phyloP scores from a whole-genome alignment of 2,888 invertebrate genomes.

The Parnassius apollo region DNA sequence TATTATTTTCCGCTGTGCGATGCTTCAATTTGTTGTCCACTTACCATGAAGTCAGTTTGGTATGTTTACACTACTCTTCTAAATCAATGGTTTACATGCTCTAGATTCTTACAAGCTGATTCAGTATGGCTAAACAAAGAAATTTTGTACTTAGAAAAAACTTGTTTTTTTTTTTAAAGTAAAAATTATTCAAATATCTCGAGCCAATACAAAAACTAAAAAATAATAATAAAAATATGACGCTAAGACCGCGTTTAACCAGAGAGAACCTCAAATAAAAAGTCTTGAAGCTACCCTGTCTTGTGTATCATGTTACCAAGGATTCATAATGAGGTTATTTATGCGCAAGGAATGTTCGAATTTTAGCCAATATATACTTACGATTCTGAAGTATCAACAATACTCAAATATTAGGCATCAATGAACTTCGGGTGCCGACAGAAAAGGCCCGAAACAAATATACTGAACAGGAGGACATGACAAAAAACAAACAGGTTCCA shows the following conservation, averaged over 20 bases:
- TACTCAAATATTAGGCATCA: slow-evolving; percentile 3
- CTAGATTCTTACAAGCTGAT: slow-evolving; percentile 6
- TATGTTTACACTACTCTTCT: slow-evolving; percentile 2
- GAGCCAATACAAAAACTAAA: not conserved
- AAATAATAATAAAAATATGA: not conserved
- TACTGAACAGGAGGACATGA: slow-evolving; percentile 45
- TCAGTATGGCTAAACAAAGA: not conserved
- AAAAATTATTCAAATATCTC: not conserved
- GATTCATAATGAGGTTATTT: not conserved
- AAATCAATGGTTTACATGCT: not conserved
- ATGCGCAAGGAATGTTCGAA: not conserved
- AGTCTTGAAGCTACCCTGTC: slow-evolving; percentile 8
- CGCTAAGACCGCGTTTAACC: slow-evolving; percentile 6
- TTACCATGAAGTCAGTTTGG: slow-evolving; percentile 2
- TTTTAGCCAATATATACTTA: too few relatives aligned
- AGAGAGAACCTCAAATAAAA: slow-evolving; percentile 11
- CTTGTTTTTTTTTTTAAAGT: not conserved
- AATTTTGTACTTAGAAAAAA: not conserved
- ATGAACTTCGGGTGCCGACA: slow-evolving; percentile 20
- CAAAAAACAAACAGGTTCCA: slow-evolving; percentile 48
- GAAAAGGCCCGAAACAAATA: slow-evolving; percentile 40
- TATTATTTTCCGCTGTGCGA: slow-evolving; percentile 12
- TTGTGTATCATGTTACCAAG: slow-evolving; percentile 15
- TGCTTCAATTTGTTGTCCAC: slow-evolving; percentile 8
- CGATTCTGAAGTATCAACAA: too few relatives aligned